A percentile compares a stretch with the other conserved stretches of the same genome.
phyloP scores from a whole-genome alignment of 2,113 vertebrate genomes.

The Mirza zaza region DNA sequence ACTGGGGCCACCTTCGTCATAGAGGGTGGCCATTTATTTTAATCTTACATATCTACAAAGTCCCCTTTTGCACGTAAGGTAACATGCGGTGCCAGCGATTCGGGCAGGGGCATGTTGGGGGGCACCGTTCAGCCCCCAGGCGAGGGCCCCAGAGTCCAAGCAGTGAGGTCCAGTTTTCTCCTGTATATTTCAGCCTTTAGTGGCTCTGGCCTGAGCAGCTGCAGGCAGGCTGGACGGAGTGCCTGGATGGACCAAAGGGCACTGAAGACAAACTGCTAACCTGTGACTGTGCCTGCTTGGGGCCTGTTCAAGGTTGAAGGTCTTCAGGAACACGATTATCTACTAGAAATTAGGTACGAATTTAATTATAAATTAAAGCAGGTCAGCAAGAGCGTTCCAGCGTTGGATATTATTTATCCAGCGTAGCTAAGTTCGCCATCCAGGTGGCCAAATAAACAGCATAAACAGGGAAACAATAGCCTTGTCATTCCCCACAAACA shows the following conservation, averaged over 20 bases:
- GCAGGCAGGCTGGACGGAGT: too few species aligned
- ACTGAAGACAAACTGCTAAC: neutral
- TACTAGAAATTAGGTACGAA: neutral
- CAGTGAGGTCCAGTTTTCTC: neutral
- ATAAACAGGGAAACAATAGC: neutral
- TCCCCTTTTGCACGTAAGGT: neutral
- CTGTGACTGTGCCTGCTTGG: fast-evolving
- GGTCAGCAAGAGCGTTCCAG: neutral
- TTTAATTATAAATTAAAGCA: neutral
- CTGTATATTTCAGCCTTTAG: neutral
- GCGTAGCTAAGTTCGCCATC: neutral
- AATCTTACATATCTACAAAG: neutral
- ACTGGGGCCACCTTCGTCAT: neutral
- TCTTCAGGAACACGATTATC: neutral
- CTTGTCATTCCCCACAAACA: too few species aligned
- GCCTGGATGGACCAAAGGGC: neutral
- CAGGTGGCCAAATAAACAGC: too few species aligned
- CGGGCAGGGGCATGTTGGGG: neutral
- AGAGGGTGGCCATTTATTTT: too few species aligned
- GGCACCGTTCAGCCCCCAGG: neutral
- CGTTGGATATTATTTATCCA: neutral
- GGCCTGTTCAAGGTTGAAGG: neutral
- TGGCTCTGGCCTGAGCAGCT: neutral
- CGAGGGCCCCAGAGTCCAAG: neutral
- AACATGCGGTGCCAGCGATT: neutral